Conservation (phyloP, 1,140 invertebrate genomes). For the Zophobas morio region DNA sequence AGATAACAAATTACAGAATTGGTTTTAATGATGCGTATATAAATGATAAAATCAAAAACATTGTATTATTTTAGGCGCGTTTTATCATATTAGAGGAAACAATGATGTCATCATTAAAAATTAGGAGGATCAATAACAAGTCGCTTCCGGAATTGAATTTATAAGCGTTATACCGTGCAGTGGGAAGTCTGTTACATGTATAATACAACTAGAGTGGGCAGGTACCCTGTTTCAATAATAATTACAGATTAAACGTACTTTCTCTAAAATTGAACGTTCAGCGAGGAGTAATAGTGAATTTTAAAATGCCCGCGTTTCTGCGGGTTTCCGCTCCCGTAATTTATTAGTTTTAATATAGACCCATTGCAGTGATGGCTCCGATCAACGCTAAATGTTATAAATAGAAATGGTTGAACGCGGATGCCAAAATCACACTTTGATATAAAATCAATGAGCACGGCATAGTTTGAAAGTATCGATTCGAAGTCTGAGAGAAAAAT, state of each 20-base stretch:
- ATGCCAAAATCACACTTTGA: slow-evolving; percentile 40
- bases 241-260: slow-evolving; percentile 32
- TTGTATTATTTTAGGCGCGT: slow-evolving; percentile 7
- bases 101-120: slow-evolving; percentile 23
- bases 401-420: slow-evolving; percentile 20
- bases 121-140: slow-evolving; percentile 32
- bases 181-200: not conserved
- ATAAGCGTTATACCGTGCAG: not conserved
- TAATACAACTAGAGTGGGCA: slow-evolving; percentile 10
- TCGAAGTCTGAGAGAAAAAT: not conserved
- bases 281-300: not conserved
- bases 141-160: slow-evolving; percentile 36
- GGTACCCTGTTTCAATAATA: slow-evolving; percentile 15
- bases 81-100: not conserved
- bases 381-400: slow-evolving; percentile 27
- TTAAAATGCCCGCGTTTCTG: slow-evolving; percentile 16
- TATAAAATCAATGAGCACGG: slow-evolving; percentile 26
- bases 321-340: slow-evolving; percentile 14
- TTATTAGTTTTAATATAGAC: slow-evolving; percentile 34
- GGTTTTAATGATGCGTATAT: no score
- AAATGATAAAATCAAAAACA: no score
- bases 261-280: slow-evolving; percentile 34
- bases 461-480: slow-evolving; percentile 14
- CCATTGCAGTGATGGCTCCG: slow-evolving; percentile 18
- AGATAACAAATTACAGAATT: no score